phyloP scores from a whole-genome alignment of 2,888 invertebrate genomes.

The Agrilus cyanescens region DNA sequence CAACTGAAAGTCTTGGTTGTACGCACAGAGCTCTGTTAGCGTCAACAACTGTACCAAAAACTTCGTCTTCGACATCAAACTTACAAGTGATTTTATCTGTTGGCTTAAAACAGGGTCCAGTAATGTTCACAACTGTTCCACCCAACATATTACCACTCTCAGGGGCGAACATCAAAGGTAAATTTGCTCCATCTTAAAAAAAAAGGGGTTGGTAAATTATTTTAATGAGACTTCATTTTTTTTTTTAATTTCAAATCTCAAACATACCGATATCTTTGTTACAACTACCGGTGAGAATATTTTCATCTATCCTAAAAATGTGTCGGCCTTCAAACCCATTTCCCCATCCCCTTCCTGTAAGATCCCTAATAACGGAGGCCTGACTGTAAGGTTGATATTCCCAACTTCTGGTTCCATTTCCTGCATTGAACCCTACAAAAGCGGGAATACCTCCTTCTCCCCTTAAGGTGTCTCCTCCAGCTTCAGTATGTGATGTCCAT shows the following conservation, averaged over 20 bases:
- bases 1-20: slow-evolving; percentile 75
- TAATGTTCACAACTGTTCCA: slow-evolving; percentile 90
- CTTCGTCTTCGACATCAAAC: slow-evolving; percentile 65
- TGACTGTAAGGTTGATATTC: slow-evolving; percentile 88
- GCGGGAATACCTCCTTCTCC: slow-evolving; percentile 84
- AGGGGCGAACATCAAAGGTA: slow-evolving; percentile 79
- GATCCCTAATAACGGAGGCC: slow-evolving; percentile 68
- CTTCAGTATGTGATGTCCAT: slow-evolving; percentile 87
- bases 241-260: neutral
- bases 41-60: slow-evolving; percentile 64
- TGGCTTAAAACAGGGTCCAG: slow-evolving; percentile 84
- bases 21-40: slow-evolving; percentile 79
- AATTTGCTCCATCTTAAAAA: slow-evolving; percentile 61
- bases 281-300: slow-evolving; percentile 85
- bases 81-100: slow-evolving; percentile 68
- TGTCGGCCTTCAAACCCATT: slow-evolving; percentile 84
- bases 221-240: neutral
- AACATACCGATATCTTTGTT: slow-evolving; percentile 73
- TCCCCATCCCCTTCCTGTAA: slow-evolving; percentile 75
- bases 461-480: slow-evolving; percentile 75
- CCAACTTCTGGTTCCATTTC: slow-evolving; percentile 81
- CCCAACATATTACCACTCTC: slow-evolving; percentile 97
- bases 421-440: slow-evolving; percentile 91
- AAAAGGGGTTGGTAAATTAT: no score
- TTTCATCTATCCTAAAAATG: slow-evolving; percentile 90